A percentile compares a stretch with the other conserved stretches of the same genome.
Evolutionary conservation across 2,797 vertebrate species (phyloP).

Genomic region (Thunnus albacares): DNA sequence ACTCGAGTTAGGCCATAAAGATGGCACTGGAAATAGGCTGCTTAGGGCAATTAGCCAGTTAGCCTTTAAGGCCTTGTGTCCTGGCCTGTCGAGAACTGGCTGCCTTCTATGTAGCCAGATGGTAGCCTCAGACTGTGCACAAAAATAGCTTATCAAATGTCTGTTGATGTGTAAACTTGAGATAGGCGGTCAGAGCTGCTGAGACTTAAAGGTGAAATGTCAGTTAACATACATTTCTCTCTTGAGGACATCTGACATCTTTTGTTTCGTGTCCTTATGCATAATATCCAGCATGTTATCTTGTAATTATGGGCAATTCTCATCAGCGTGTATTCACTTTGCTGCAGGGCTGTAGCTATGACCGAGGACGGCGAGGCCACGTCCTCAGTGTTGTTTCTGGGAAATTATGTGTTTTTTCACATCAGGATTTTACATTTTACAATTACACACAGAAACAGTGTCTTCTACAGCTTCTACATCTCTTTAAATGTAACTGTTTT

Average conservation of each 20-base stretch:
- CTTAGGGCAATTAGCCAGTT: slow-evolving; percentile 81
- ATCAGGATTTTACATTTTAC: background rate
- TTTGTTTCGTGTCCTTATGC: slow-evolving; percentile 26
- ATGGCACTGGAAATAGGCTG: slow-evolving; percentile 68
- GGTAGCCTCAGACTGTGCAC: slow-evolving; percentile 73
- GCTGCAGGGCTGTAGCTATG: slow-evolving; percentile 9
- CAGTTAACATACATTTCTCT: slow-evolving; percentile 31
- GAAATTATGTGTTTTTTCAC: background rate
- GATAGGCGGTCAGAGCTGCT: slow-evolving; percentile 50
- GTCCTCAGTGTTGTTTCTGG: slow-evolving; percentile 10
- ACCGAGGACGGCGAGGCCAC: slow-evolving; percentile 13
- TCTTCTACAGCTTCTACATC: no score
- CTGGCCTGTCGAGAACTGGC: slow-evolving; percentile 78
- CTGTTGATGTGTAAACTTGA: slow-evolving; percentile 66
- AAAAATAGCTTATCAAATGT: slow-evolving; percentile 72
- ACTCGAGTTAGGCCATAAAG: slow-evolving; percentile 63
- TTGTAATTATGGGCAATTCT: slow-evolving; percentile 41
- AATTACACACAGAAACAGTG: background rate
- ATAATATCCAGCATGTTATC: slow-evolving; percentile 39
- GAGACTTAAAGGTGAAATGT: slow-evolving; percentile 67
- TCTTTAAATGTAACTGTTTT: background rate
- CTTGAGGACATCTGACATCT: slow-evolving; percentile 23
- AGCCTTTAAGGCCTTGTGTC: slow-evolving; percentile 80
- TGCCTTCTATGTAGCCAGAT: slow-evolving; percentile 76
- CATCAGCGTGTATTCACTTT: slow-evolving; percentile 25